phyloP scores from a whole-genome alignment of 2,113 vertebrate genomes.

The Mohoua ochrocephala region DNA sequence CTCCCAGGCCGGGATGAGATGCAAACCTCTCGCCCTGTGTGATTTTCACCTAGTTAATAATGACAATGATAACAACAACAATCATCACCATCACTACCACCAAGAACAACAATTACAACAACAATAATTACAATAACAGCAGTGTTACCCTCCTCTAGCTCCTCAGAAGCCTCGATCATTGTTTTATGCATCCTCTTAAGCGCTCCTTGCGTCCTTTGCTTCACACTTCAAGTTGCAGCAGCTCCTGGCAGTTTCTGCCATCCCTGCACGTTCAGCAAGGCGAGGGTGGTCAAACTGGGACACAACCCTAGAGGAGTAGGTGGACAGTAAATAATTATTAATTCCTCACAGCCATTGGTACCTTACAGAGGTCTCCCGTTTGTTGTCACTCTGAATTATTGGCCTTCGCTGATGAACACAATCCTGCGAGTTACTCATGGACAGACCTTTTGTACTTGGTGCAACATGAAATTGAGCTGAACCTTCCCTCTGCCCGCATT shows the following conservation, averaged over 20 bases:
- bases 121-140: neutral
- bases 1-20: neutral
- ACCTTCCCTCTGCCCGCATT: neutral
- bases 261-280: neutral
- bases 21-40: neutral
- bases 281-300: neutral
- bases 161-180: neutral
- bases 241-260: neutral
- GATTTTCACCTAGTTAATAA: neutral
- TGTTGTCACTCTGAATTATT: neutral
- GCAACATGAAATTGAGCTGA: neutral
- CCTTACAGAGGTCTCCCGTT: neutral
- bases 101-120: neutral
- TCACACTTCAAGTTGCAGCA: neutral
- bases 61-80: too few relatives aligned
- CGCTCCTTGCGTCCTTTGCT: neutral
- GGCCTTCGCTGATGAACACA: neutral
- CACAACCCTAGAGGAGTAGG: neutral
- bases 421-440: neutral
- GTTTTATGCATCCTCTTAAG: neutral
- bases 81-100: neutral
- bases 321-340: neutral
- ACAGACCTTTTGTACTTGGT: neutral
- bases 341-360: neutral
- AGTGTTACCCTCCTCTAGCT: neutral